Evolutionary conservation across 2,113 vertebrate genomes (phyloP).

Genomic region (Gila orcuttii): DNA sequence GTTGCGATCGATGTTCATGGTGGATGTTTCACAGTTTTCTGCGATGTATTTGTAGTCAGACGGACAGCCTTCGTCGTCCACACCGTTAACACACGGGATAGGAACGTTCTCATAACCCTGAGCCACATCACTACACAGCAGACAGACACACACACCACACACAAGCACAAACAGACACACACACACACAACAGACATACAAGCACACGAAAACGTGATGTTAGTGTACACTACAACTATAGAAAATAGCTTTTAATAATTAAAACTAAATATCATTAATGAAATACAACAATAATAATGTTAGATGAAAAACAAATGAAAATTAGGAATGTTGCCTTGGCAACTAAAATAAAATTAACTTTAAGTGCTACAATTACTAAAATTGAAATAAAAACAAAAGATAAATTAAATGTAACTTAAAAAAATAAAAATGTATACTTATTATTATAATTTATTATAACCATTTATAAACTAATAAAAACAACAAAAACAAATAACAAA

Average conservation of each 20-base stretch:
- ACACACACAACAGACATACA: slow-evolving; percentile 28
- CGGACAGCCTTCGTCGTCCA: slow-evolving; percentile 87
- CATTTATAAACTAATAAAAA: no score
- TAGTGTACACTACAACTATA: background rate
- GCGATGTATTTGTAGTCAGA: slow-evolving; percentile 93
- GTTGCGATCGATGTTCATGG: slow-evolving; percentile 94
- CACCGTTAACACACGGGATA: slow-evolving; percentile 89
- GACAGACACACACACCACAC: background rate
- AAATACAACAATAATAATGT: background rate
- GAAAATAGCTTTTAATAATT: background rate
- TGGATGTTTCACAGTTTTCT: slow-evolving; percentile 91
- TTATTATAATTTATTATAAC: no score
- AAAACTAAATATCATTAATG: background rate
- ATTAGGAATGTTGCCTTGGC: background rate
- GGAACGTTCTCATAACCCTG: slow-evolving; percentile 91
- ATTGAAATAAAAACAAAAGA: background rate
- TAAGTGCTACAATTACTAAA: background rate
- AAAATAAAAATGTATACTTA: no score
- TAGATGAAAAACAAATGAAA: background rate
- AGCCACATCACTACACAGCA: slow-evolving; percentile 83
- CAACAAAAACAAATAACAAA: background rate
- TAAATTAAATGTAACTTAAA: background rate
- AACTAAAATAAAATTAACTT: background rate
- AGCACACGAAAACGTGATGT: background rate
- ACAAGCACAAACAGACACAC: slow-evolving; percentile 1